Evolutionary conservation across 2,797 vertebrate genomes (phyloP).

Genomic region (Acanthis flammea): DNA sequence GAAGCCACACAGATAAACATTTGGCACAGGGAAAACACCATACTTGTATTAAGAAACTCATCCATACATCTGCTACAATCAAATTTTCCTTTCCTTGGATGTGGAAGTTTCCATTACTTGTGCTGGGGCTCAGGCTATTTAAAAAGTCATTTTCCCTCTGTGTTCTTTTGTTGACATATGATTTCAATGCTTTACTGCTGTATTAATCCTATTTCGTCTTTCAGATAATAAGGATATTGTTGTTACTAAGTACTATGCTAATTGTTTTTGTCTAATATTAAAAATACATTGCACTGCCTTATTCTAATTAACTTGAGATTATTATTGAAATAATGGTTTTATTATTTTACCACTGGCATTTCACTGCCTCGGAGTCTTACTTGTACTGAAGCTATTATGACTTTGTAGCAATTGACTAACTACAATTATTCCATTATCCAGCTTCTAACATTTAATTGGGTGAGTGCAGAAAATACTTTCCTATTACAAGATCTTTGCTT

Average conservation of each 20-base stretch:
- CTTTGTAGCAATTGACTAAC: conserved; percentile 63
- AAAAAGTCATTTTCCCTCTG: neutral
- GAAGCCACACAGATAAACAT: conserved; percentile 20
- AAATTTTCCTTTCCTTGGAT: neutral
- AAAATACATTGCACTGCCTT: conserved; percentile 40
- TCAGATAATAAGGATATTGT: conserved; percentile 55
- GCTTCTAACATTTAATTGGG: conserved; percentile 59
- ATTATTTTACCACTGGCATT: conserved; percentile 60
- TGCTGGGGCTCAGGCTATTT: neutral
- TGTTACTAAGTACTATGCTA: conserved; percentile 55
- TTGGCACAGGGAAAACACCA: conserved; percentile 10
- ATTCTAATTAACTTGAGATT: conserved; percentile 66
- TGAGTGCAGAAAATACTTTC: conserved; percentile 25
- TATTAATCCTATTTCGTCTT: conserved; percentile 62
- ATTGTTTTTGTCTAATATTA: conserved; percentile 65
- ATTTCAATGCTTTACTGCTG: neutral
- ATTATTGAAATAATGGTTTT: conserved; percentile 65
- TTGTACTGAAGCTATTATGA: conserved; percentile 56
- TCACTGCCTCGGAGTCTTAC: conserved; percentile 50
- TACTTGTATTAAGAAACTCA: neutral
- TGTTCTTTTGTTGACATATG: conserved; percentile 19
- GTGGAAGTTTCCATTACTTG: neutral
- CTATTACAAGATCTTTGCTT: conserved; percentile 41
- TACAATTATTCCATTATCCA: conserved; percentile 63
- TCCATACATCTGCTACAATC: neutral